A percentile compares a stretch with the other conserved stretches of the same genome.
These are phyloP conservation scores for Ptilorrhoa leucosticta DNA, from an alignment of 2,113 vertebrate genomes.

Conservation along the genomic window DNA sequence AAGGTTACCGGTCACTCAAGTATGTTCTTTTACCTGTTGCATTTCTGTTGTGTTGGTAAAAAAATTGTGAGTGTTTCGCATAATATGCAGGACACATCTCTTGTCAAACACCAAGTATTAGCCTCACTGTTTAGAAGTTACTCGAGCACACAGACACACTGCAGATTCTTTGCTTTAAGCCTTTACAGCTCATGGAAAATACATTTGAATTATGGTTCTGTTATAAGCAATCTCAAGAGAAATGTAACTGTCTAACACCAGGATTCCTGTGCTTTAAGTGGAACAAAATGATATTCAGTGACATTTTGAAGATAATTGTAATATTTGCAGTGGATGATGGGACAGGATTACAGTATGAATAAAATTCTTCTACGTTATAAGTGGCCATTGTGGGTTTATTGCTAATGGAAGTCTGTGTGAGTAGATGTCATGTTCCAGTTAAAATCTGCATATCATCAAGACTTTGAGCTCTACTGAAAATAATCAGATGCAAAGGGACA, in stretches of 20 bases:
- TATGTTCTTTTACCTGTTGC: neutral
- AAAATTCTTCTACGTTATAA: constrained; percentile 50
- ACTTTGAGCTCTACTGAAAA: constrained; percentile 20
- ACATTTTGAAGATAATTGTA: constrained; percentile 39
- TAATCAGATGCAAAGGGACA: constrained; percentile 33
- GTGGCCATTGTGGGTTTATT: neutral
- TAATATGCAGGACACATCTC: neutral
- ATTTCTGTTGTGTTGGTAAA: constrained; percentile 21
- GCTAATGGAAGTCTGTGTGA: neutral
- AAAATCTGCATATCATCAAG: constrained; percentile 27
- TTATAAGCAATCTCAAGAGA: constrained; percentile 4
- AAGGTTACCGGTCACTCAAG: neutral
- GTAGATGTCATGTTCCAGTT: neutral
- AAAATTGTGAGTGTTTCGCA: neutral
- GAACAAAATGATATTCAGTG: neutral
- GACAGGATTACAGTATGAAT: constrained; percentile 23
- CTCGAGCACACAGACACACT: neutral
- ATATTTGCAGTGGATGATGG: constrained; percentile 33
- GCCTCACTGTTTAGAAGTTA: neutral
- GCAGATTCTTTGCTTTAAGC: constrained; percentile 33
- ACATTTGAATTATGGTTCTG: constrained; percentile 3
- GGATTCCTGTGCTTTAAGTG: constrained; percentile 18
- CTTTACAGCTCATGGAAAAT: constrained; percentile 3
- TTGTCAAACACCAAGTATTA: neutral
- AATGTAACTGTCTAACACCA: neutral